Conservation (phyloP, 2,888 invertebrate genomes). For the Eulithis prunata region DNA sequence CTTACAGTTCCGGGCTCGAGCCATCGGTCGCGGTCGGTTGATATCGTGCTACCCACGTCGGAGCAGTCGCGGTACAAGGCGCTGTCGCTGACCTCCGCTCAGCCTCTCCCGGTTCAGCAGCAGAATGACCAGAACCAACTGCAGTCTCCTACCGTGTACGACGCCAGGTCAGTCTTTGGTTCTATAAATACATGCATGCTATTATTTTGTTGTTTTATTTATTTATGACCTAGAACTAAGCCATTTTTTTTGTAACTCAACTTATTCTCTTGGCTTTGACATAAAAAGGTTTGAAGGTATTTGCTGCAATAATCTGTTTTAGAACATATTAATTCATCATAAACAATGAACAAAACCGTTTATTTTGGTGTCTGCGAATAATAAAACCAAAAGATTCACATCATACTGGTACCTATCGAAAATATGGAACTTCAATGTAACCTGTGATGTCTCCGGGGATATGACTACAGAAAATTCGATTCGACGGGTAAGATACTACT, state of each 20-base stretch:
- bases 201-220: conserved; percentile 41
- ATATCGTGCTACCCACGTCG: conserved; percentile 94
- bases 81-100: conserved; percentile 87
- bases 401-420: background rate
- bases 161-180: conserved; percentile 66
- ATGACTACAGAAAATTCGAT: conserved; percentile 6
- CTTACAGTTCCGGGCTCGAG: conserved; percentile 89
- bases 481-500: background rate
- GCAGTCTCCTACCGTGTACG: conserved; percentile 50
- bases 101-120: conserved; percentile 55
- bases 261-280: too few species aligned
- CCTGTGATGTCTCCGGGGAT: background rate
- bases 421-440: background rate
- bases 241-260: too few species aligned
- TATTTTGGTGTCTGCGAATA: conserved; percentile 7
- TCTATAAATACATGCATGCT: conserved; percentile 34
- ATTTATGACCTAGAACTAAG: background rate
- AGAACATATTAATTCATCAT: conserved; percentile 10
- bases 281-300: too few species aligned
- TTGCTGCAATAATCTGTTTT: too few species aligned
- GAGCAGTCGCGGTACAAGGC: conserved; percentile 94
- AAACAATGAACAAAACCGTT: conserved; percentile 20
- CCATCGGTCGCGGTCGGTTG: conserved; percentile 92
- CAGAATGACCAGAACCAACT: conserved; percentile 52
- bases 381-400: too few species aligned